Conservation (phyloP, 2,888 invertebrate species). For the Therioaphis trifolii region DNA sequence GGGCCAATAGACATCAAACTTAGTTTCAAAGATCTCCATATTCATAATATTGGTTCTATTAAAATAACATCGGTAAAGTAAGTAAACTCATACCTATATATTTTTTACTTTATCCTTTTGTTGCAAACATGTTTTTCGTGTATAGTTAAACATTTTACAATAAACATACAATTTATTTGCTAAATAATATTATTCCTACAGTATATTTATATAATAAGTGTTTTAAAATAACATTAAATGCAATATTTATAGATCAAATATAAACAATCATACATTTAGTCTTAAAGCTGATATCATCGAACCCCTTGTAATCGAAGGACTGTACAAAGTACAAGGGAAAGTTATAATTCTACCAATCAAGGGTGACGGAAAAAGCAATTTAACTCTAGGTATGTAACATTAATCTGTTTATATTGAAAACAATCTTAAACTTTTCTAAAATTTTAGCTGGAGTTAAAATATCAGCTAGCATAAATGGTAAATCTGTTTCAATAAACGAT, state of each 20-base stretch:
- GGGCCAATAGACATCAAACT: constrained; percentile 66
- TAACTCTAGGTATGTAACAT: constrained; percentile 65
- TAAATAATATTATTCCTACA: no score
- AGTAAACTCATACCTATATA: constrained; percentile 53
- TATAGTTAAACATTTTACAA: no score
- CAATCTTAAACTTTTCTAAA: no score
- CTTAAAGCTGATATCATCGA: constrained; percentile 57
- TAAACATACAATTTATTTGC: no score
- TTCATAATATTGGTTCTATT: constrained; percentile 64
- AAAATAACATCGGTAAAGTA: constrained; percentile 65
- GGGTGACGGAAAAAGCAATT: constrained; percentile 66
- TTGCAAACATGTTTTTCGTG: not conserved
- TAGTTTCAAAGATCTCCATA: constrained; percentile 65
- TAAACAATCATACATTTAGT: constrained; percentile 46
- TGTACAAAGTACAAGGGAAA: constrained; percentile 66
- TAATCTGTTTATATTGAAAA: not conserved
- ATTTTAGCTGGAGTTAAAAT: constrained; percentile 65
- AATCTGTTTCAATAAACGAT: constrained; percentile 66
- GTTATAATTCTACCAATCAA: constrained; percentile 66
- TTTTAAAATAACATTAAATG: no score
- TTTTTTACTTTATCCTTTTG: not conserved
- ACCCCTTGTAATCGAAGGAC: constrained; percentile 74
- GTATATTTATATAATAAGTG: no score
- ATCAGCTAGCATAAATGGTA: constrained; percentile 65
- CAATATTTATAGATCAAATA: constrained; percentile 35